A percentile compares a stretch with the other conserved stretches of the same genome.
Evolutionary conservation across 2,888 invertebrate genomes (phyloP).

Genomic region (Eilema sororculum): DNA sequence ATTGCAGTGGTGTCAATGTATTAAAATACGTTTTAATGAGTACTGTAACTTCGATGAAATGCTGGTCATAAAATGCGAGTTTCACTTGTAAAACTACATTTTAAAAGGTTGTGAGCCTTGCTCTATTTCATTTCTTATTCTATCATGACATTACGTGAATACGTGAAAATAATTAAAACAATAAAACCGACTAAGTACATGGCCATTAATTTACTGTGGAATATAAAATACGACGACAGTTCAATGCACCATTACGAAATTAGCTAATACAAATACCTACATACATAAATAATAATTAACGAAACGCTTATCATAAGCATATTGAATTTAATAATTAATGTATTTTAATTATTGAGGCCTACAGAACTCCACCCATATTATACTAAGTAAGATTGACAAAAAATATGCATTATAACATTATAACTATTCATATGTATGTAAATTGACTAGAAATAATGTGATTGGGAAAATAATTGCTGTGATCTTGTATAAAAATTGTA

Average conservation of each 20-base stretch:
- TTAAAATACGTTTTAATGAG: conserved; percentile 19
- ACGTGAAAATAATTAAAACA: background rate
- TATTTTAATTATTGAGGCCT: conserved; percentile 16
- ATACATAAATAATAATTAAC: background rate
- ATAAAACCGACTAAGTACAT: background rate
- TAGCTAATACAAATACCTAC: background rate
- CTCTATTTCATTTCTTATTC: background rate
- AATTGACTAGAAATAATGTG: conserved; percentile 26
- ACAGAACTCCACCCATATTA: background rate
- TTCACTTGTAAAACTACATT: background rate
- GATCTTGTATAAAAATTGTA: conserved; percentile 40
- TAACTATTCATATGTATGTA: conserved; percentile 18
- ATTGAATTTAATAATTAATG: conserved; percentile 21
- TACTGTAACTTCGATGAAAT: conserved; percentile 12
- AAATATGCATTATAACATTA: background rate
- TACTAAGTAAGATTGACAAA: conserved; percentile 5
- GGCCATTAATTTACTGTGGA: conserved; percentile 4
- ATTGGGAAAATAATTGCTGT: conserved; percentile 30
- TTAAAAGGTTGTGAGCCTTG: background rate
- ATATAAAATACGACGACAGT: background rate
- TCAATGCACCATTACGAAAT: conserved; percentile 16
- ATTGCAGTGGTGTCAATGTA: conserved; percentile 4
- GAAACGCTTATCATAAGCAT: conserved; percentile 15
- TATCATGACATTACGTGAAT: conserved; percentile 1
- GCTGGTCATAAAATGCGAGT: conserved; percentile 9